Evolutionary conservation across 2,113 vertebrate species (phyloP).

Genomic region (Columbina picui): DNA sequence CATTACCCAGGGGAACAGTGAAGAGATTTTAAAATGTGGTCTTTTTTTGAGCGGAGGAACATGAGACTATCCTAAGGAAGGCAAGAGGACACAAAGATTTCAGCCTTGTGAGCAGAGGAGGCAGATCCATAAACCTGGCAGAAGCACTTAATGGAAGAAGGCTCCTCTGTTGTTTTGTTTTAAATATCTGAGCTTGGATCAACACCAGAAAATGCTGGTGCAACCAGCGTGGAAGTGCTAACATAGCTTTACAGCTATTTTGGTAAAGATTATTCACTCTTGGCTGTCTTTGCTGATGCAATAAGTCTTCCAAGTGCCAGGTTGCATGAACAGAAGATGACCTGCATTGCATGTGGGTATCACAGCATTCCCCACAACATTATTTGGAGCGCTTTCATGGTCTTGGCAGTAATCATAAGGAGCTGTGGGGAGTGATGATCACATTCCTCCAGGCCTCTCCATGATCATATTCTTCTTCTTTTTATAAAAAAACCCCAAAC

Average conservation of each 20-base stretch:
- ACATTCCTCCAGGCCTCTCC: constrained; percentile 3
- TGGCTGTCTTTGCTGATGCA: constrained; percentile 54
- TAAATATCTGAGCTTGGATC: neutral
- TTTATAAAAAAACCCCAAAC: neutral
- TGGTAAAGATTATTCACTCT: constrained; percentile 49
- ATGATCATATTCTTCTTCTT: neutral
- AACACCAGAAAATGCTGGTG: constrained; percentile 5
- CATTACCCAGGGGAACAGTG: neutral
- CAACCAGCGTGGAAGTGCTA: constrained; percentile 26
- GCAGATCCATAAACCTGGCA: neutral
- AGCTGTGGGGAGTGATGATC: constrained; percentile 32
- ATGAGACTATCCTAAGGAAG: neutral
- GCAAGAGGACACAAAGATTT: neutral
- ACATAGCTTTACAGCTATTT: constrained; percentile 46
- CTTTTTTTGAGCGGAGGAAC: neutral
- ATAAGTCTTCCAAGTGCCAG: constrained; percentile 58
- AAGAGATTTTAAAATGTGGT: neutral
- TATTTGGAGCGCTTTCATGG: constrained; percentile 58
- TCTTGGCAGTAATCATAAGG: constrained; percentile 52
- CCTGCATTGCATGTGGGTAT: constrained; percentile 63
- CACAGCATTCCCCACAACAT: constrained; percentile 53
- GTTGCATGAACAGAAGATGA: constrained; percentile 60
- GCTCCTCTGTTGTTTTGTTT: neutral
- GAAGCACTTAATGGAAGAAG: neutral
- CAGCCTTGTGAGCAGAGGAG: neutral